Conservation (phyloP, 2,113 vertebrate genomes). For the Stegostoma tigrinum region DNA sequence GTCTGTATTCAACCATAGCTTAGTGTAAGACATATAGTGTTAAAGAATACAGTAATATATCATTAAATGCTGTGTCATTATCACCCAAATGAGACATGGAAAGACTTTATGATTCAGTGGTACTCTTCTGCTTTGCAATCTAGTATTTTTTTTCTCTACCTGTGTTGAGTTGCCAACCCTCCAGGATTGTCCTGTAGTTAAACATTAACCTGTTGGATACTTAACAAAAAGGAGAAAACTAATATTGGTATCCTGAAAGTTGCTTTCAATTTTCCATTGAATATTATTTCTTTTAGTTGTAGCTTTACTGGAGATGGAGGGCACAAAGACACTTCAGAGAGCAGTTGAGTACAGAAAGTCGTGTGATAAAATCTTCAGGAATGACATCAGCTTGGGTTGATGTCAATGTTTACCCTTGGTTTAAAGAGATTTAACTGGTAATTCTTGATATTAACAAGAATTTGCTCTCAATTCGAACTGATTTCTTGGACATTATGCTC, state of each 20-base stretch:
- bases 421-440: neutral
- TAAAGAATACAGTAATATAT: conserved; percentile 12
- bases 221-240: neutral
- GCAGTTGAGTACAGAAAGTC: neutral
- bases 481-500: neutral
- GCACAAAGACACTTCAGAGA: neutral
- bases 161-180: neutral
- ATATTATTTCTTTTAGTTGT: neutral
- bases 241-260: neutral
- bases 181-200: neutral
- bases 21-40: neutral
- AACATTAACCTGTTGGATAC: neutral
- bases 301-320: neutral
- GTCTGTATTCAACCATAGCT: neutral
- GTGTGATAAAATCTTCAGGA: neutral
- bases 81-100: neutral
- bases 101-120: conserved; percentile 1
- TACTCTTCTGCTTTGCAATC: neutral
- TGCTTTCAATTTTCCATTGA: neutral
- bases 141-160: neutral
- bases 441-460: neutral
- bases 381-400: neutral
- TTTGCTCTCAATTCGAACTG: neutral
- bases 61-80: conserved; percentile 31
- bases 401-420: neutral